Evolutionary conservation across 2,113 vertebrate species (phyloP), one percentile per base, ranked within the genome.

Genomic region (Prionailurus bengalensis): DNA sequence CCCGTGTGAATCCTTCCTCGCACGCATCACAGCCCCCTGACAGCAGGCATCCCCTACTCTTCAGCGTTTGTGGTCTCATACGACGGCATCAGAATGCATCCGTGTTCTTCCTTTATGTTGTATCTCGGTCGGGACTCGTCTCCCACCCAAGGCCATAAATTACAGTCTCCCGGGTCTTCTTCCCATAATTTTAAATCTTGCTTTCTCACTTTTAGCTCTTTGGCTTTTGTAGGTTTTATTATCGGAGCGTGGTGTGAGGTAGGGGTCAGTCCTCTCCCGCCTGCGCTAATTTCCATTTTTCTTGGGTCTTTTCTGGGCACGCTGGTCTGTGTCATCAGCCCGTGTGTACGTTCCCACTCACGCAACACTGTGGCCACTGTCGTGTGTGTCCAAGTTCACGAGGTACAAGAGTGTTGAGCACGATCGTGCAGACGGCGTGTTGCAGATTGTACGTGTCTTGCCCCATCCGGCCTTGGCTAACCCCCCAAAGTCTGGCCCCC

Each of bases 241-340:
- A 25, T 16, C 11, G 48, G 68, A 33, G 36, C 78, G 10, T 48
- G 61, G 76, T 31, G 83, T 84, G 94, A 94, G 82, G 42, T 84
- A 70, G 51, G 81, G 58, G 17, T 94, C 73, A 4, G 23, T 55
- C 61, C 31, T 29, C n/a, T 39, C 16, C 33, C 82, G 36, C 74
- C 36, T 25, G 25, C 27, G 13, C 14, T 23, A 12, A 51, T 71
- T 79, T 42, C 91, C 70, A 5, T 25, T 36, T 33, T 15, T 27
- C 42, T 66, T 27, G 4, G 19, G 42, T n/a, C 91, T 74, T 33
- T 51, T 39, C 86, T 42, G 29, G 10, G 48, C 63, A 39, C 29
- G 8, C 29, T 6, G 33, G 15, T 86, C 31, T 42, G 82, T 39
- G 23, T 73, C 39, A 10, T 7, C 13, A 19, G 21, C n/a, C 14